Base-by-base conservation (phyloP, 1,140 invertebrate species). In the Phthorimaea operculella region DNA sequence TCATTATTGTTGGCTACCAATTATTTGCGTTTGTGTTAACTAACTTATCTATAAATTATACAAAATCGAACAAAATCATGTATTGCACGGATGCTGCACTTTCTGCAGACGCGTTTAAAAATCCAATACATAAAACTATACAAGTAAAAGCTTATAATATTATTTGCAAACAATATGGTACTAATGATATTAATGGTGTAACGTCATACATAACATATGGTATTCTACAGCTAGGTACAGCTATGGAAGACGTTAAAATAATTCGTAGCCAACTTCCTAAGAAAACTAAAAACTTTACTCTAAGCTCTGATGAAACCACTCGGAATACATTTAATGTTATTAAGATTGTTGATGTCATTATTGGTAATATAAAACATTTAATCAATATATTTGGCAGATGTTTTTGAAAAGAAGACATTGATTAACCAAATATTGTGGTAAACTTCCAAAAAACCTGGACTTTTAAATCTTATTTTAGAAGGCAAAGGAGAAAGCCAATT, bases 1-100 rank as follows among this genome's bases (percentile, higher is more conserved):
- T 76, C 78, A 74, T 72, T 63, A 62, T 58, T 76, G 81, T 85
- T 85, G 81, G 81, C 81, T 85, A 85, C 79, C 77, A 85, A 85
- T 85, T 82, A 85, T 85, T 77, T 62, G 50, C 49, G 51, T 52
- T 57, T 33, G 48, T 21, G 34, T 56, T 54, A 49, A 59, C 50
- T 52, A 58, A 51, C 12, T 47, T 50, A 54, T 48, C 33, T 33
- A 73, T 77, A 78, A 72, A 70, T 70, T 74, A 78, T 62, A 67
- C 58, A 47, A 28, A 28, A 4, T 47, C 44, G 69, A 70, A 52
- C 33, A 64, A 64, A 63, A 66, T 68, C 58, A 68, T 75, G 68
- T 84, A 84, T 84, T 84, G 80, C 80, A 84, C 80, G 64, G 59
- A 28, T 10, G 57, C 63, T 67, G 72, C 74, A 74, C 66, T 67